These are phyloP conservation scores for Fissipunctia ypsillon DNA, from an alignment of 2,888 invertebrate genomes.

Conservation along the genomic window DNA sequence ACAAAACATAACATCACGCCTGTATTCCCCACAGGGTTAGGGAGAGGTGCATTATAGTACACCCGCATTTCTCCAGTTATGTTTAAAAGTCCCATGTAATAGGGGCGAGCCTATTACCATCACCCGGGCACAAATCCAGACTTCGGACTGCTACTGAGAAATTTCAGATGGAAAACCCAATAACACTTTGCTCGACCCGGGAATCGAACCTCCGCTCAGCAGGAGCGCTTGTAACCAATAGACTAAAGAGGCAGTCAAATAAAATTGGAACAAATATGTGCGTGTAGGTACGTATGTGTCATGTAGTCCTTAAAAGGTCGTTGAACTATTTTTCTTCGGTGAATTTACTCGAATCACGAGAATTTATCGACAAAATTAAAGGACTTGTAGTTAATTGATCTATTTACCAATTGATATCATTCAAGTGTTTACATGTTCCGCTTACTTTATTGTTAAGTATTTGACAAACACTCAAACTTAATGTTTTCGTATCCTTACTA, in stretches of 20 bases:
- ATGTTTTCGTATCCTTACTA: slow-evolving; percentile 17
- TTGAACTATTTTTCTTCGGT: background rate
- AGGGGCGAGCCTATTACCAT: background rate
- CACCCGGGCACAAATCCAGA: background rate
- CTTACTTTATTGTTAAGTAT: slow-evolving; percentile 28
- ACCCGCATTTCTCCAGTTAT: background rate
- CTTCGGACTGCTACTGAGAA: background rate
- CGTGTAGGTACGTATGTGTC: background rate
- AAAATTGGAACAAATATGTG: background rate
- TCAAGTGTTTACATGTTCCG: slow-evolving; percentile 37
- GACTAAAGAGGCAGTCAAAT: background rate
- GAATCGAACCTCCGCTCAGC: too few species aligned
- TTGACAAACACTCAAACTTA: slow-evolving; percentile 34
- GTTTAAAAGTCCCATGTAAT: background rate
- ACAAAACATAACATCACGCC: background rate
- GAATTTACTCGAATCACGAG: too few species aligned
- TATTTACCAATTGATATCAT: slow-evolving; percentile 20
- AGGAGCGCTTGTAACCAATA: background rate
- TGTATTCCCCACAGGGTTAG: too few species aligned
- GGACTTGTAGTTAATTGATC: background rate
- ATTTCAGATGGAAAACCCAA: background rate
- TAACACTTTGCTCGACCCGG: too few species aligned
- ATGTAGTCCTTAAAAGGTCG: background rate
- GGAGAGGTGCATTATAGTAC: background rate
- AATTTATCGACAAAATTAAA: background rate